Conservation (phyloP, 37 sponge, comb jelly and placozoan genomes). For the Theonella swinhoei region DNA sequence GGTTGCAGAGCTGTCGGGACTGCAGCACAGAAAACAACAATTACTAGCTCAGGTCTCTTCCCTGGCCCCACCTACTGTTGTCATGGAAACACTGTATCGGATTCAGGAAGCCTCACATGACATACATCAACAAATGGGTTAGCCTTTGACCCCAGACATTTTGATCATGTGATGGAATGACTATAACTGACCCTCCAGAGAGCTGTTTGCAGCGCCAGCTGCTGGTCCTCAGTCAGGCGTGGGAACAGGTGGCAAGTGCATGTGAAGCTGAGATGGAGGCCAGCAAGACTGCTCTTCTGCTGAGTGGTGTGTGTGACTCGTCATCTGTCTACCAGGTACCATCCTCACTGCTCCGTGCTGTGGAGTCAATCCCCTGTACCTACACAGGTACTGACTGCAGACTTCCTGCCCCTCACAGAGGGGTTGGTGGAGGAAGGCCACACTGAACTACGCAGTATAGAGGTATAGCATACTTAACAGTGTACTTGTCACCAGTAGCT, state of each 20-base stretch:
- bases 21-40: slow-evolving; percentile 11
- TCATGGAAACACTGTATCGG: slow-evolving; percentile 37
- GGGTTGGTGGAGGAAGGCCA: not conserved
- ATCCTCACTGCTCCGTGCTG: not conserved
- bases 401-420: slow-evolving; percentile 71
- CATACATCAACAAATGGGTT: slow-evolving; percentile 48
- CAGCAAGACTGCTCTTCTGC: not conserved
- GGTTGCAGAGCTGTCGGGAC: slow-evolving; percentile 1
- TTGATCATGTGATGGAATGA: not conserved
- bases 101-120: slow-evolving; percentile 23
- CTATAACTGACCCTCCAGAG: too few species aligned
- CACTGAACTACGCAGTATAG: slow-evolving; percentile 27
- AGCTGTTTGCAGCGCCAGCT: not conserved
- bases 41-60: slow-evolving; percentile 3
- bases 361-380: not conserved
- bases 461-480: slow-evolving; percentile 16
- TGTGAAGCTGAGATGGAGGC: not conserved
- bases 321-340: slow-evolving; percentile 18
- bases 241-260: not conserved
- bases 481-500: too few species aligned
- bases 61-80: slow-evolving; percentile 46
- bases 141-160: too few species aligned
- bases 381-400: slow-evolving; percentile 43
- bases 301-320: slow-evolving; percentile 3
- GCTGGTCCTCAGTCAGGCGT: not conserved